These are phyloP conservation scores for Polyommatus icarus DNA, from an alignment of 2,888 invertebrate species.

Conservation along the genomic window DNA sequence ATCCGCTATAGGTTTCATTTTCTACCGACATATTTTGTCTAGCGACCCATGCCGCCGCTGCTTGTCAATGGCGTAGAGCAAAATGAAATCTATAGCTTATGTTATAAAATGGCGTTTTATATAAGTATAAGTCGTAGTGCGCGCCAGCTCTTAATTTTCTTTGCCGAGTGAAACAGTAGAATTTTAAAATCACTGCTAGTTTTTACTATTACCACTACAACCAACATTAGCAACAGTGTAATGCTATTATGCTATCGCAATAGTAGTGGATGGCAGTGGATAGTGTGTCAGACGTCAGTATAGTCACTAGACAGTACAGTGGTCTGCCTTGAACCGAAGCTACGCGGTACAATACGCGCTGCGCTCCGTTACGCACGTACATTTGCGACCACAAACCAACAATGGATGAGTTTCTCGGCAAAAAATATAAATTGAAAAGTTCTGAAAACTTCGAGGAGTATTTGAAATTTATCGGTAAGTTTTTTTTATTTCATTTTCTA, in stretches of 20 bases:
- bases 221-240: not conserved
- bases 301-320: not conserved
- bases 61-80: no score
- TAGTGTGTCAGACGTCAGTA: not conserved
- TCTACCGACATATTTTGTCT: no score
- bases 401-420: constrained; percentile 52
- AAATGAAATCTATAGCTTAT: no score
- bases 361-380: not conserved
- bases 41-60: no score
- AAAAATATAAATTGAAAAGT: constrained; percentile 56
- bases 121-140: no score
- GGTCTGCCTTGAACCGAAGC: constrained; percentile 4
- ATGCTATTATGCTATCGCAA: not conserved
- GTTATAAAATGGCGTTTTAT: no score
- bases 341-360: not conserved
- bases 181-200: not conserved
- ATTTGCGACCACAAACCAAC: not conserved
- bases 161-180: not conserved
- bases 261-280: not conserved
- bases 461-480: constrained; percentile 60
- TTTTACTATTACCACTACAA: not conserved
- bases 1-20: no score
- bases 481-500: constrained; percentile 22
- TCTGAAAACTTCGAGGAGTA: constrained; percentile 65
- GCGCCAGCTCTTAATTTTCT: no score